Percentiles rank a stretch among this genome's conserved stretches.
Conservation (phyloP, 2,888 invertebrate species). For the Cistogaster globosa region DNA sequence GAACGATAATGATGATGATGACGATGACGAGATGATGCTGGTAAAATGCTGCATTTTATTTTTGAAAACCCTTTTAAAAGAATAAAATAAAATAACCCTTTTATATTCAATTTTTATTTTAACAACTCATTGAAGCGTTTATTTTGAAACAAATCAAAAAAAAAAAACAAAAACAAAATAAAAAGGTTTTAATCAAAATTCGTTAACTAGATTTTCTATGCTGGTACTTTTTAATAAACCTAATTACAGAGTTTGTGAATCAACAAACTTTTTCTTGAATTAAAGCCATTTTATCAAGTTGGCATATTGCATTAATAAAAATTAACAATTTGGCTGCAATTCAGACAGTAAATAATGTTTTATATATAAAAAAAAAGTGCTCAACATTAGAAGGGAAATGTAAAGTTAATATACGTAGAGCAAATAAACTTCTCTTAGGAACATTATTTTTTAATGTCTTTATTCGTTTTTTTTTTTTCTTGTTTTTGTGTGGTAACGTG, state of each 20-base stretch:
- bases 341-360: constrained; percentile 28
- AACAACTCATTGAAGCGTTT: constrained; percentile 44
- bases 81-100: not conserved
- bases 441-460: not conserved
- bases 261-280: constrained; percentile 48
- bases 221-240: constrained; percentile 47
- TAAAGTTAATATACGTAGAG: too few species aligned
- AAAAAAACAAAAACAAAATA: too few species aligned
- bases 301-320: constrained; percentile 47
- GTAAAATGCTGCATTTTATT: constrained; percentile 25
- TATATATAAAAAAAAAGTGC: not conserved
- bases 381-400: not conserved
- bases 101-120: not conserved
- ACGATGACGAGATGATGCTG: too few species aligned
- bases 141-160: constrained; percentile 54
- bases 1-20: not conserved
- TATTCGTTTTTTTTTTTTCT: too few species aligned
- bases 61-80: constrained; percentile 23
- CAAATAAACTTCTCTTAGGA: not conserved
- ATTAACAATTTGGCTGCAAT: constrained; percentile 54
- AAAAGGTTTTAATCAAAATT: constrained; percentile 53
- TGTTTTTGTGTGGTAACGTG: too few species aligned
- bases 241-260: constrained; percentile 36
- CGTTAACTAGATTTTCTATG: constrained; percentile 26
- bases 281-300: constrained; percentile 28